Evolutionary conservation across 2,888 invertebrate species (phyloP), one percentile per base, ranked within the genome.

Genomic region (Megalurothrips usitatus): DNA sequence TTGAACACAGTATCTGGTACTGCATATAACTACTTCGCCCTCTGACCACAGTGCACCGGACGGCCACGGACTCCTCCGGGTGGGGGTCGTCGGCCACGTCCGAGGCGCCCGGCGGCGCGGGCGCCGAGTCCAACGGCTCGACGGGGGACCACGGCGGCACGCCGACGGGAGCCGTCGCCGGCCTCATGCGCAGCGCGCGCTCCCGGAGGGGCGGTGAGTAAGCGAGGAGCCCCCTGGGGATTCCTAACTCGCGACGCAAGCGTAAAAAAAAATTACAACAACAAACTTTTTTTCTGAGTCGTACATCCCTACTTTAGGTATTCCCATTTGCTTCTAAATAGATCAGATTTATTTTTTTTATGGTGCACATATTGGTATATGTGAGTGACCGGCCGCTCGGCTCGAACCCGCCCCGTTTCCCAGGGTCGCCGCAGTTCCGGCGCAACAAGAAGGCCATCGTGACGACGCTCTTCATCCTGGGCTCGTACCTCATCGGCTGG

Each of bases 401-500:
- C 52, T 52, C 52, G 14, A 17, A 1, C 52, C 52, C 52, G 49
- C 49, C 49, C 52, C 68, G 23, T 68, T 11, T n/a, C n/a, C 68
- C 68, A 75, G 68, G 68, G 8, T 75, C 68, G 23, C 68, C 68
- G n/a, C 87, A 87, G 83, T 86, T 89, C 84, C 87, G 88, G 82
- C 87, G 88, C 26, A 90, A 89, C 83, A 86, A 89, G 81, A 90
- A 91, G 85, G 91, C 92, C 11, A 88, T 92, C 75, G 87, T 89
- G 84, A 92, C 92, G 0, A 92, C 92, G 0, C 86, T 92, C 52
- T 87, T 92, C 80, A 92, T 92, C 83, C 87, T 92, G 49, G 91
- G 92, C 10, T 88, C 89, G 0, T 89, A 88, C 83, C 82, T 85
- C 26, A 84, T 91, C 17, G 91, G 92, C 0, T 91, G 91, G 91